These are phyloP conservation scores for Listrodromus nycthemerus DNA, from an alignment of 2,888 invertebrate species.

Conservation along the genomic window DNA sequence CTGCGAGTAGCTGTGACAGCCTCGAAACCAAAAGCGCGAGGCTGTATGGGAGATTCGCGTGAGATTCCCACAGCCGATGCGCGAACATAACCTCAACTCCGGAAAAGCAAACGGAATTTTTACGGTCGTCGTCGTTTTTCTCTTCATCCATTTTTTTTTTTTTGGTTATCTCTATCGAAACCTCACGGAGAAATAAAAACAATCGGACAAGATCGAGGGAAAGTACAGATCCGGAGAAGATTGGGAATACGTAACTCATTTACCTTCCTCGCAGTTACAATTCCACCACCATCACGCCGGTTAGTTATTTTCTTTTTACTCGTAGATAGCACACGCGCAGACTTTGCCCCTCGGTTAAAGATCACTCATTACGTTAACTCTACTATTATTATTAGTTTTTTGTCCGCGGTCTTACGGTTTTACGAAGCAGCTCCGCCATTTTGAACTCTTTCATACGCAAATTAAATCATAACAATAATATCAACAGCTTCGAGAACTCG, in stretches of 20 bases:
- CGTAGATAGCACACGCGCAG: not conserved
- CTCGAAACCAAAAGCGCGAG: not conserved
- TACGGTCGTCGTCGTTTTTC: conserved; percentile 36
- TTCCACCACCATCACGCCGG: conserved; percentile 52
- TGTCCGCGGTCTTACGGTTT: not conserved
- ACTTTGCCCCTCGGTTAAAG: conserved; percentile 4
- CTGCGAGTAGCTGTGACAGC: not conserved
- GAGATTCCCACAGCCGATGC: conserved; percentile 45
- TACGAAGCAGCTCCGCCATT: not conserved
- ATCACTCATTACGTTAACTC: not conserved
- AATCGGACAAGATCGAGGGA: conserved; percentile 30
- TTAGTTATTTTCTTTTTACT: conserved; percentile 18
- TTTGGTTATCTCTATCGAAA: not conserved
- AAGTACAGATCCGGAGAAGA: conserved; percentile 32
- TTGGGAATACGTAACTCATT: conserved; percentile 32
- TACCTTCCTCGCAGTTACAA: conserved; percentile 41
- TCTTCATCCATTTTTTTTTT: not conserved
- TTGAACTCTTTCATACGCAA: not conserved
- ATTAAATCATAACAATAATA: not conserved
- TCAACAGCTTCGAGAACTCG: not conserved
- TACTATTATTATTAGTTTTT: not conserved
- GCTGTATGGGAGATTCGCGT: conserved; percentile 32
- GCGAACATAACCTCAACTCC: conserved; percentile 56
- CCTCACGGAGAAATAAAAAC: conserved; percentile 30
- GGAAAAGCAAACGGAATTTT: conserved; percentile 50